Base-by-base conservation (phyloP, 2,797 vertebrate genomes). In the Sternarchorhynchus goeldii region DNA sequence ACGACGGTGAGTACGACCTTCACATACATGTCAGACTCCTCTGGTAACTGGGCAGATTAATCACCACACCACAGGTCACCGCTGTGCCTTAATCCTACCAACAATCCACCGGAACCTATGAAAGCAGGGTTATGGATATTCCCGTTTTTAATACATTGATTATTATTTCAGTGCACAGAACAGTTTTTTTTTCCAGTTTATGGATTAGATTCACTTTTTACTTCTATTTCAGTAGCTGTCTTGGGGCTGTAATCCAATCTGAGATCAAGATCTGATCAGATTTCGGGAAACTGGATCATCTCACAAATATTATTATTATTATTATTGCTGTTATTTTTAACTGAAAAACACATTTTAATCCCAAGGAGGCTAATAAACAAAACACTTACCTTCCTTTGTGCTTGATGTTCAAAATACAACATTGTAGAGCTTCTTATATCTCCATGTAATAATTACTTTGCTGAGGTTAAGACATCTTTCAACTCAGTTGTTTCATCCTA, bases 1-100 rank as follows among this genome's bases (percentile, higher is more conserved):
- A 83, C 93, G 32, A 96, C 94, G 62, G 97, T 99, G 89, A 95
- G 95, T 90, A 82, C 67, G 25, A 16, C 32, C n/a, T 74, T 39
- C 50, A n/a, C 64, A 21, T 71, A n/a, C 53, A 55, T 39, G 56
- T 45, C 45, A 62, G 57, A 25, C 53, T 72, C 56, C 58, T 25
- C 32, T 20, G 45, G 45, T 62, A 34, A 64, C 50, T 50, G 8
- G 6, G 57, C 18, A 63, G 25, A 65, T 78, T 25, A 7, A 60
- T 65, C 75, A 21, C 10, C 41, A 78, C 32, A 29, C 57, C 74
- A 73, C 21, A 64, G 31, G 71, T 62, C 3, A 25, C 70, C n/a
- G 39, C 14, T 41, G 34, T 41, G 1, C 7, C 39, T 64, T 41
- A 56, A 50, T 12, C 21, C 45, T 60, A 75, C 41, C 32, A 57